A percentile compares a stretch with the other conserved stretches of the same genome.
Evolutionary conservation across 2,113 vertebrate species (phyloP).

Genomic region (Halcyon malimbica): DNA sequence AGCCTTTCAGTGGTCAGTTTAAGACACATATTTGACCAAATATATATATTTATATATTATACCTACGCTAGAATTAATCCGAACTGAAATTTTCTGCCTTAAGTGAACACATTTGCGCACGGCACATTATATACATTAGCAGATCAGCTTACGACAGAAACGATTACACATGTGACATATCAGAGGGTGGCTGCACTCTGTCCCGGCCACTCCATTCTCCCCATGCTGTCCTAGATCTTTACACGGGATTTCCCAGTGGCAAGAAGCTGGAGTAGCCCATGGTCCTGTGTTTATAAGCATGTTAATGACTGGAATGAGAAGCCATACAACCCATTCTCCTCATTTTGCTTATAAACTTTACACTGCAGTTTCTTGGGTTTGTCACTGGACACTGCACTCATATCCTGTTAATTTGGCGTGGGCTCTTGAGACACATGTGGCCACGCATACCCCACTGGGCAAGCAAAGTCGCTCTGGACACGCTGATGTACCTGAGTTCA

Average conservation of each 20-base stretch:
- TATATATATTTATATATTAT: background rate
- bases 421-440: background rate
- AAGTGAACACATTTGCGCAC: background rate
- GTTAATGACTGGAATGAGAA: constrained; percentile 46
- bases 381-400: background rate
- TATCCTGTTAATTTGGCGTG: background rate
- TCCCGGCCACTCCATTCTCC: background rate
- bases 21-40: background rate
- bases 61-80: background rate
- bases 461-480: background rate
- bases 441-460: accelerated
- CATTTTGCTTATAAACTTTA: constrained; percentile 8
- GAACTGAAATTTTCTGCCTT: background rate
- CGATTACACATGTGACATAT: background rate
- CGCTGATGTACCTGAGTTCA: background rate
- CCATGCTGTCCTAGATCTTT: background rate
- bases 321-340: background rate
- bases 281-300: constrained; percentile 39
- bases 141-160: background rate
- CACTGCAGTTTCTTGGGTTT: background rate
- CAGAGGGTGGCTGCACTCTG: accelerated
- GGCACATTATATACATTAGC: background rate
- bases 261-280: background rate
- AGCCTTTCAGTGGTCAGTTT: background rate
- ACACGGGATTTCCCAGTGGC: background rate